Conservation (phyloP, 2,888 invertebrate genomes). For the Dugesia japonica region DNA sequence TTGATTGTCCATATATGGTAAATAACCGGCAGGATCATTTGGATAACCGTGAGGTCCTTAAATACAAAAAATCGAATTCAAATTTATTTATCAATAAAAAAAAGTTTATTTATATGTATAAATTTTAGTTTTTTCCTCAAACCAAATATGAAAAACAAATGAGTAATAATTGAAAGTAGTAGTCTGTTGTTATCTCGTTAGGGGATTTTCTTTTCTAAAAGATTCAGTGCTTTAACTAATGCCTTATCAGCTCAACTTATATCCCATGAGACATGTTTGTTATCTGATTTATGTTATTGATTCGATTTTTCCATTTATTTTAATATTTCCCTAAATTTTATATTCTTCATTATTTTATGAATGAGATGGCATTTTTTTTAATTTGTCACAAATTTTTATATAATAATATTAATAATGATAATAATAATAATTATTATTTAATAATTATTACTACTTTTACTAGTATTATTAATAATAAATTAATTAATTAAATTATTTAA, state of each 20-base stretch:
- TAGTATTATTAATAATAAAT: too few relatives aligned
- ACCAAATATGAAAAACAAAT: not conserved
- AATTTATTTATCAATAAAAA: not conserved
- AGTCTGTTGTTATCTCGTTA: not conserved
- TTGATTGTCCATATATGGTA: constrained; percentile 31
- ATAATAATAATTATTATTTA: too few relatives aligned
- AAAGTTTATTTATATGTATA: not conserved
- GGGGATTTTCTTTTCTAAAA: not conserved
- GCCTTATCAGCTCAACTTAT: constrained; percentile 20
- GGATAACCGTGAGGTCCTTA: constrained; percentile 29
- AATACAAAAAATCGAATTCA: not conserved
- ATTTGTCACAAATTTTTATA: too few relatives aligned
- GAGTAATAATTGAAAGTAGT: not conserved
- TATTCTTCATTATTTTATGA: not conserved
- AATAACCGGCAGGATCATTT: constrained; percentile 23
- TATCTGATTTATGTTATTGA: constrained; percentile 20
- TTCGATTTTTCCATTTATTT: not conserved
- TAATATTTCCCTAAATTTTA: not conserved
- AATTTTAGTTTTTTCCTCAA: not conserved
- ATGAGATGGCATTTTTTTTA: too few relatives aligned
- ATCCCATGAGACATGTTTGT: constrained; percentile 2
- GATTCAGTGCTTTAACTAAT: not conserved
- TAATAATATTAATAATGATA: too few relatives aligned
- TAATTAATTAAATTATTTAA: too few relatives aligned
- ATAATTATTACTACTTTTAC: too few relatives aligned